phyloP scores from a whole-genome alignment of 2,888 invertebrate species.

The Stictocephala bisonia region DNA sequence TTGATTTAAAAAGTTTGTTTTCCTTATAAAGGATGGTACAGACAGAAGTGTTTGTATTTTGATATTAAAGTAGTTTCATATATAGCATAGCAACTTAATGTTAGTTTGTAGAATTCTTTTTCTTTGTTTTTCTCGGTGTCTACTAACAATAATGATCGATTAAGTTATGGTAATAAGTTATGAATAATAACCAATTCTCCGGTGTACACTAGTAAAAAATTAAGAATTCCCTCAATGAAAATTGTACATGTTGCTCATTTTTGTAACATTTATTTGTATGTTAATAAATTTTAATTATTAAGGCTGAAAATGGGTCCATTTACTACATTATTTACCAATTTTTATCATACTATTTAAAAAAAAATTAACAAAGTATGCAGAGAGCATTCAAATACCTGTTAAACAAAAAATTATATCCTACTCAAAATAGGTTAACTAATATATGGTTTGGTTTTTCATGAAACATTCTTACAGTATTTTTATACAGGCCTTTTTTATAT shows the following conservation, averaged over 20 bases:
- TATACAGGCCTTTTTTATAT: no score
- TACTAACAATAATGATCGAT: constrained; percentile 20
- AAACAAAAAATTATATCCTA: no score
- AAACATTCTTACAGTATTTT: no score
- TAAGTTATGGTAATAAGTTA: background rate
- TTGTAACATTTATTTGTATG: constrained; percentile 30
- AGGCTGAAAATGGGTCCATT: constrained; percentile 34
- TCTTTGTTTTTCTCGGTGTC: constrained; percentile 16
- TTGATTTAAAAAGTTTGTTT: background rate
- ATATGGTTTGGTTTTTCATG: no score
- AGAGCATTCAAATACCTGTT: no score
- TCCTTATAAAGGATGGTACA: background rate
- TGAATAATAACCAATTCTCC: background rate
- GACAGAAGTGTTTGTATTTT: constrained; percentile 27
- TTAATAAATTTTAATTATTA: constrained; percentile 6
- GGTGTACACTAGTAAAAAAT: background rate
- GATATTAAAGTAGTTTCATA: constrained; percentile 9
- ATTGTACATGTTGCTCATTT: constrained; percentile 10
- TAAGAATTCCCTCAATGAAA: background rate
- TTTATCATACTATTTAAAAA: background rate
- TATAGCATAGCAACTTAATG: background rate
- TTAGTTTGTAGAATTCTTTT: background rate
- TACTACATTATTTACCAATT: background rate
- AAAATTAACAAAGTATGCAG: no score
- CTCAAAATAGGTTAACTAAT: no score